Conservation (phyloP, 1,140 invertebrate species). For the Lanistes nyassanus region DNA sequence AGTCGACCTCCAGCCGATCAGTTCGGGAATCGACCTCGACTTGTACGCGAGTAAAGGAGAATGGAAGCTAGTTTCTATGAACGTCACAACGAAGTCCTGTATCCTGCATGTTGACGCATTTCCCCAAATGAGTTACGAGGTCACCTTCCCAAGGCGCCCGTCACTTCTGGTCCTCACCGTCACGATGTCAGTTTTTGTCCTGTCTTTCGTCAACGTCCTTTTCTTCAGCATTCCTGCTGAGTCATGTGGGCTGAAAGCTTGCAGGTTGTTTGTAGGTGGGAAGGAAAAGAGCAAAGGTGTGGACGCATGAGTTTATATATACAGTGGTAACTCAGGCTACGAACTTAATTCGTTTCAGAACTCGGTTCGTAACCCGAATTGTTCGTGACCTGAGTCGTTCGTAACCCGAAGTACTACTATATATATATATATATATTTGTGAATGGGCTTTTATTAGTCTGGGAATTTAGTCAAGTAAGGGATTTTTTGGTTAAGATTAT, state of each 20-base stretch:
- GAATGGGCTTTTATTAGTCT: too few species aligned
- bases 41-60: constrained; percentile 15
- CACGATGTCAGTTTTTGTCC: constrained; percentile 20
- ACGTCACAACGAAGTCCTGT: neutral
- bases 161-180: constrained; percentile 16
- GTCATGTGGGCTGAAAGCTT: neutral
- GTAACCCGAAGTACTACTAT: too few species aligned
- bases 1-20: constrained; percentile 9
- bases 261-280: too few species aligned
- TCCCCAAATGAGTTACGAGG: neutral
- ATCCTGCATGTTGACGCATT: neutral
- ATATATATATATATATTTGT: too few species aligned
- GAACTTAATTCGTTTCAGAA: too few species aligned
- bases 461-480: too few species aligned
- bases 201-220: constrained; percentile 23
- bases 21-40: constrained; percentile 5
- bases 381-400: too few species aligned
- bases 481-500: too few species aligned
- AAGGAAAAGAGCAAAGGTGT: too few species aligned
- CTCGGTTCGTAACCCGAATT: too few species aligned
- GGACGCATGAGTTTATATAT: too few species aligned
- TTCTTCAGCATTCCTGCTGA: constrained; percentile 26
- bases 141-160: constrained; percentile 20
- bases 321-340: too few species aligned
- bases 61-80: constrained; percentile 22